A percentile compares a stretch with the other conserved stretches of the same genome.
These are phyloP conservation scores for Drosophila ohnishii DNA, from an alignment of 1,140 invertebrate genomes.

Conservation along the genomic window DNA sequence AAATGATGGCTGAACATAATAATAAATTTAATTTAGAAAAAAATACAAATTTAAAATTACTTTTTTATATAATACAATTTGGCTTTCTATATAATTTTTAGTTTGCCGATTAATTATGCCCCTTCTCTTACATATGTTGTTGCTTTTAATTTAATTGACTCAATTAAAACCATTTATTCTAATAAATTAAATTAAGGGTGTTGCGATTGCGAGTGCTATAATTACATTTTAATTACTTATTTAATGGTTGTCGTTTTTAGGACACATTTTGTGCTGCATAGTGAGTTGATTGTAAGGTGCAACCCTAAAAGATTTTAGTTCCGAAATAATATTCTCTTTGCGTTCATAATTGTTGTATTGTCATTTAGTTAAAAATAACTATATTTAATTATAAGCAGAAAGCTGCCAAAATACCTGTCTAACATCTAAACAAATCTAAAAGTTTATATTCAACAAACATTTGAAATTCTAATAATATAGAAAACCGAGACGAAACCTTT, in stretches of 20 bases:
- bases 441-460: conserved; percentile 37
- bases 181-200: not conserved
- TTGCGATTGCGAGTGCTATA: not conserved
- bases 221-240: not conserved
- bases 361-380: not conserved
- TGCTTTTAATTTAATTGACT: not conserved
- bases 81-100: not conserved
- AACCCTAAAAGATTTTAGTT: not conserved
- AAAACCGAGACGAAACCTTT: conserved; percentile 9
- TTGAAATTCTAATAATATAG: conserved; percentile 37
- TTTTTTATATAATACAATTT: not conserved
- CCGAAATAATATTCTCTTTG: too few species aligned
- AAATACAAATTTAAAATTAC: not conserved
- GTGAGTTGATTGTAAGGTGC: not conserved
- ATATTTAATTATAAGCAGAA: not conserved
- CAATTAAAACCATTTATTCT: not conserved
- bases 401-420: not conserved
- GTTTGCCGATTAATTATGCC: not conserved
- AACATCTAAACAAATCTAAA: conserved; percentile 14
- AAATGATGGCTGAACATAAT: not conserved
- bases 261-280: not conserved
- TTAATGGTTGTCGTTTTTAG: not conserved
- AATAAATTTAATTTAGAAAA: not conserved
- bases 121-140: not conserved
- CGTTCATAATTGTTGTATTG: too few species aligned